Conservation (phyloP, 2,888 invertebrate genomes). For the Chorisops tibialis region DNA sequence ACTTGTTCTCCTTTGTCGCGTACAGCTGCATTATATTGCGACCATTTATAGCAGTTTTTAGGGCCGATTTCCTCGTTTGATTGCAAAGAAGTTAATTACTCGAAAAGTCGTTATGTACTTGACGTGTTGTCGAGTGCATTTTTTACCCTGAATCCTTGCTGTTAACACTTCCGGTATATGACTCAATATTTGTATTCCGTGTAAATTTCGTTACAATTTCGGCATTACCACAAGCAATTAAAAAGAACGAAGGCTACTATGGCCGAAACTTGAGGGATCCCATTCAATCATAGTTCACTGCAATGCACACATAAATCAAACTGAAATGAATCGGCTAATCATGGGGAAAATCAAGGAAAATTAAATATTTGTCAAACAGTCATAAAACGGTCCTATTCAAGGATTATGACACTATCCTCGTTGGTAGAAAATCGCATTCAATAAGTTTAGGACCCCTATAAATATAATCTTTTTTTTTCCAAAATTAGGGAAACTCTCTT, state of each 20-base stretch:
- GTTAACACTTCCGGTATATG: no score
- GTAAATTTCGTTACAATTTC: no score
- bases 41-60: slow-evolving; percentile 29
- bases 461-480: slow-evolving; percentile 8
- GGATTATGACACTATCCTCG: slow-evolving; percentile 30
- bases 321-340: slow-evolving; percentile 15
- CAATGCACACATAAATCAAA: slow-evolving; percentile 17
- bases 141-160: no score
- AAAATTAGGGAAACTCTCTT: slow-evolving; percentile 28
- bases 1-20: not conserved
- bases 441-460: slow-evolving; percentile 6
- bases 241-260: no score
- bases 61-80: slow-evolving; percentile 27
- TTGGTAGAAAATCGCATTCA: slow-evolving; percentile 3
- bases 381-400: slow-evolving; percentile 27
- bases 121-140: slow-evolving; percentile 3
- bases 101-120: slow-evolving; percentile 29
- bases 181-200: no score
- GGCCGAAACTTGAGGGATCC: no score
- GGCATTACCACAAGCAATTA: no score
- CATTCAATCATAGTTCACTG: not conserved
- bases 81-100: slow-evolving; percentile 30
- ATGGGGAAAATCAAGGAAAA: slow-evolving; percentile 27
- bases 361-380: slow-evolving; percentile 35
- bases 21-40: slow-evolving; percentile 17